Conservation (phyloP, 2,888 invertebrate genomes). For the Keiferia lycopersicella region DNA sequence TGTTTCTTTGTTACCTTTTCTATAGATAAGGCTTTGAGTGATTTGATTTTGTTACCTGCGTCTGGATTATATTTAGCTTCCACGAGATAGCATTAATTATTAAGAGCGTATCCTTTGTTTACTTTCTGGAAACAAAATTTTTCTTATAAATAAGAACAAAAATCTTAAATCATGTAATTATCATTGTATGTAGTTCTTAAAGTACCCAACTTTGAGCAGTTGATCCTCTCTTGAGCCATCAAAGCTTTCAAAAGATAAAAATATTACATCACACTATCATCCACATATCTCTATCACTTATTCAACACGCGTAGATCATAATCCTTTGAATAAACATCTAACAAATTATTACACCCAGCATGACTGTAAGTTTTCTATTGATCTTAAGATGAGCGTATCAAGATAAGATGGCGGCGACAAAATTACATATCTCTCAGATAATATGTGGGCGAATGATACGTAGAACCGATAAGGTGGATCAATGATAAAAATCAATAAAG, state of each 20-base stretch:
- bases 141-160: no score
- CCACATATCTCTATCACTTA: slow-evolving; percentile 8
- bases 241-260: not conserved
- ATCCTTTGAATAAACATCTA: slow-evolving; percentile 38
- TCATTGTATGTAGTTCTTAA: no score
- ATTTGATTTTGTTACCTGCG: slow-evolving; percentile 18
- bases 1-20: slow-evolving; percentile 27
- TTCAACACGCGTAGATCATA: slow-evolving; percentile 30
- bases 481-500: slow-evolving; percentile 42
- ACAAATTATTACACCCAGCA: slow-evolving; percentile 41
- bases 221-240: not conserved
- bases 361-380: slow-evolving; percentile 39
- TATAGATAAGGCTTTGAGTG: slow-evolving; percentile 26
- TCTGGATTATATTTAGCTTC: not conserved
- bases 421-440: slow-evolving; percentile 42
- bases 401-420: slow-evolving; percentile 53
- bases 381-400: slow-evolving; percentile 28
- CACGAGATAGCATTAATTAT: not conserved
- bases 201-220: no score
- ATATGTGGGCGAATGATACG: slow-evolving; percentile 44
- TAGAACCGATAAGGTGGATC: slow-evolving; percentile 38
- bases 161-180: not conserved
- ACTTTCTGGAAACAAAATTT: no score
- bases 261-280: not conserved
- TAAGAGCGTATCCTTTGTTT: not conserved